Conservation (phyloP, 1,140 invertebrate genomes). For the Meloidogyne floridensis region DNA sequence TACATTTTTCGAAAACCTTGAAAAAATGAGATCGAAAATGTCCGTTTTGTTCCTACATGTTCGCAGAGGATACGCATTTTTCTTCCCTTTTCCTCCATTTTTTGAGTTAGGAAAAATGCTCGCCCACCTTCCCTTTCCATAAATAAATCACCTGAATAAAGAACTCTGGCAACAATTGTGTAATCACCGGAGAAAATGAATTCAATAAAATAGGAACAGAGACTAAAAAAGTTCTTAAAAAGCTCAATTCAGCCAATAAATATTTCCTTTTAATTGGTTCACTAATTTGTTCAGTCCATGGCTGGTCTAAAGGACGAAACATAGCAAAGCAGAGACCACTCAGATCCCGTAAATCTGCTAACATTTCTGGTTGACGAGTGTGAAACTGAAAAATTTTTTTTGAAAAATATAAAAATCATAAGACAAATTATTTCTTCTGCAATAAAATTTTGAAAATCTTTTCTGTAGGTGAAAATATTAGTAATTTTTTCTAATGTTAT, state of each 20-base stretch:
- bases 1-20: no score
- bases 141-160: constrained; percentile 21
- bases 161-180: constrained; percentile 21
- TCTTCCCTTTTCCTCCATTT: no score
- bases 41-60: no score
- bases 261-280: constrained; percentile 4
- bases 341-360: background rate
- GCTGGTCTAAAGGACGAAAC: constrained; percentile 10
- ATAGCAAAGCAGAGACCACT: constrained; percentile 20
- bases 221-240: constrained; percentile 4
- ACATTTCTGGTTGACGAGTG: constrained; percentile 16
- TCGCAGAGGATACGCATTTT: no score
- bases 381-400: background rate
- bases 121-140: no score
- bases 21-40: no score
- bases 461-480: no score
- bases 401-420: background rate
- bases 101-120: no score
- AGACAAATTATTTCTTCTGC: no score
- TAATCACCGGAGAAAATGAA: constrained; percentile 10
- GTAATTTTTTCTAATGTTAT: no score
- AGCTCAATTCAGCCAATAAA: constrained; percentile 22
- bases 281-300: background rate
- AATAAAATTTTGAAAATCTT: no score
- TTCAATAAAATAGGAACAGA: constrained; percentile 16